Conservation (phyloP, 1,140 invertebrate species). For the Ostrea edulis region DNA sequence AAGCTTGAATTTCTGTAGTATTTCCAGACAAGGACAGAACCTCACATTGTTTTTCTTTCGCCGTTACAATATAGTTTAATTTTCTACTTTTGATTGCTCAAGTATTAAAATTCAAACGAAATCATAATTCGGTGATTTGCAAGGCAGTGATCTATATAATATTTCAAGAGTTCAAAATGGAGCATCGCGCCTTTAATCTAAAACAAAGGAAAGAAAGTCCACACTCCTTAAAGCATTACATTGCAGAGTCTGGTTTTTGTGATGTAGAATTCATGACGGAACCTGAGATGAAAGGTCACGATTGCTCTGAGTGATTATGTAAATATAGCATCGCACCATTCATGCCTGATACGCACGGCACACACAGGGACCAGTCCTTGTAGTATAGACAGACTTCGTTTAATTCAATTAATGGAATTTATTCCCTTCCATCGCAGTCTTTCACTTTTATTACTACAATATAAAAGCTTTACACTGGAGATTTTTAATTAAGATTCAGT, state of each 20-base stretch:
- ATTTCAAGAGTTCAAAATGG: neutral
- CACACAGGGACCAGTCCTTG: neutral
- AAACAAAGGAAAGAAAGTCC: neutral
- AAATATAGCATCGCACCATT: neutral
- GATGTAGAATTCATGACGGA: neutral
- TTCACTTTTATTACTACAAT: neutral
- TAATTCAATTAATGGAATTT: constrained; percentile 31
- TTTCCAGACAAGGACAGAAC: no score
- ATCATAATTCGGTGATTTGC: no score
- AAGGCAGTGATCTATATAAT: neutral
- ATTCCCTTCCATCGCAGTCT: neutral
- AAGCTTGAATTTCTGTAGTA: no score
- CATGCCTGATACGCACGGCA: neutral
- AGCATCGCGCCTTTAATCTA: neutral
- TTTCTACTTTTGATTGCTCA: no score
- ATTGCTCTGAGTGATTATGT: neutral
- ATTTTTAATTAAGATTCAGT: constrained; percentile 35
- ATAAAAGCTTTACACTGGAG: neutral
- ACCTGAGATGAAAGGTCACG: neutral
- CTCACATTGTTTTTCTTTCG: no score
- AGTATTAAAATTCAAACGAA: no score
- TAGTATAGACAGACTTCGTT: neutral
- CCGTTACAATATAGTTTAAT: no score
- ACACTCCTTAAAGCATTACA: neutral
- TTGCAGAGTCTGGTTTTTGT: neutral